Evolutionary conservation across 2,797 vertebrate genomes (phyloP).

Genomic region (Pteropus rufus): DNA sequence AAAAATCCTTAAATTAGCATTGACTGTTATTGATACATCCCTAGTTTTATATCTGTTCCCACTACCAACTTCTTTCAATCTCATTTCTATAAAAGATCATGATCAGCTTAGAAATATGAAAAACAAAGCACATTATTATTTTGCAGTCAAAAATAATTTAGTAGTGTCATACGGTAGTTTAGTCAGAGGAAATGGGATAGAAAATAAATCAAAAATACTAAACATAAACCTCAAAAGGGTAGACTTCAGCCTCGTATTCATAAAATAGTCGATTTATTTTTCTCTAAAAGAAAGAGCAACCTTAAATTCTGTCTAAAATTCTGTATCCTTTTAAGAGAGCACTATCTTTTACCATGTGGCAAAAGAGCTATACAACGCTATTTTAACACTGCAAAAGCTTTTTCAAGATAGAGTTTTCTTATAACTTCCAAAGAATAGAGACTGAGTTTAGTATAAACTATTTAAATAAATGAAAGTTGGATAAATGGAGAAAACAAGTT

Average conservation of each 20-base stretch:
- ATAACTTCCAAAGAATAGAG: neutral
- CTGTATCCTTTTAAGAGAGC: neutral
- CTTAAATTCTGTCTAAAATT: constrained; percentile 7
- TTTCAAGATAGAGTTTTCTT: constrained; percentile 17
- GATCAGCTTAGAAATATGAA: neutral
- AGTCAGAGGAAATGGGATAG: neutral
- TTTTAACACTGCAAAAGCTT: neutral
- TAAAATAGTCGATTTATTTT: neutral
- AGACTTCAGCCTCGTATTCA: neutral
- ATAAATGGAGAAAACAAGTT: constrained; percentile 22
- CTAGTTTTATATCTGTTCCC: neutral
- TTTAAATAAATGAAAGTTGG: neutral
- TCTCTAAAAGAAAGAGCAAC: neutral
- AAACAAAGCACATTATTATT: constrained; percentile 15
- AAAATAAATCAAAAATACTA: constrained; percentile 18
- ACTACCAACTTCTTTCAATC: neutral
- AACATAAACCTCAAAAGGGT: constrained; percentile 8
- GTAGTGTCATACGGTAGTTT: neutral
- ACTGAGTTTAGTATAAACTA: neutral
- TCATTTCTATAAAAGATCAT: constrained; percentile 1
- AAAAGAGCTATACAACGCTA: neutral
- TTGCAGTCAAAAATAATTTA: constrained; percentile 25
- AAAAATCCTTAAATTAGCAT: neutral
- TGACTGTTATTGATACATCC: neutral
- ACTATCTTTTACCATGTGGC: neutral